Evolutionary conservation across 2,888 invertebrate species (phyloP).

Genomic region (Argyresthia goedartella): DNA sequence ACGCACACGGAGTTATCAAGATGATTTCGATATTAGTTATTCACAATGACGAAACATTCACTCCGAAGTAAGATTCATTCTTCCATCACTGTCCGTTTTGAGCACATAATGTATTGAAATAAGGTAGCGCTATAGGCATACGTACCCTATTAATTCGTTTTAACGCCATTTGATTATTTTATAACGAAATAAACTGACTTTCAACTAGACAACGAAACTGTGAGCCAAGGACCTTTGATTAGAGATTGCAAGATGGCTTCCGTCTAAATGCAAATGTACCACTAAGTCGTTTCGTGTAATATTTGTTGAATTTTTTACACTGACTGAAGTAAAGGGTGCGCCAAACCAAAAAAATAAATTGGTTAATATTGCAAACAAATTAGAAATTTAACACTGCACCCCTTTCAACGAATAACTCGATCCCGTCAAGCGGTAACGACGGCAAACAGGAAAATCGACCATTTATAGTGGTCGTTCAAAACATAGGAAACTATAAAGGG

Average conservation of each 20-base stretch:
- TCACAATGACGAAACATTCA: slow-evolving; percentile 77
- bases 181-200: slow-evolving; percentile 81
- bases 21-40: slow-evolving; percentile 73
- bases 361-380: slow-evolving; percentile 60
- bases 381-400: slow-evolving; percentile 49
- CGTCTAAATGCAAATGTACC: slow-evolving; percentile 83
- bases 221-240: slow-evolving; percentile 88
- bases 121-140: slow-evolving; percentile 44
- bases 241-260: slow-evolving; percentile 90
- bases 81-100: slow-evolving; percentile 42
- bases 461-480: slow-evolving; percentile 53
- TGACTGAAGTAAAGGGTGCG: slow-evolving; percentile 40
- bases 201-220: slow-evolving; percentile 86
- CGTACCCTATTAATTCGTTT: slow-evolving; percentile 97
- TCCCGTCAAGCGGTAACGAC: slow-evolving; percentile 56
- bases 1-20: slow-evolving; percentile 63
- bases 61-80: slow-evolving; percentile 59
- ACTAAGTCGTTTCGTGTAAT: slow-evolving; percentile 74
- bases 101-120: slow-evolving; percentile 28
- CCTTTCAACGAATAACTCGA: slow-evolving; percentile 51
- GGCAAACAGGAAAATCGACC: slow-evolving; percentile 69
- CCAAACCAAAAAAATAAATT: slow-evolving; percentile 57
- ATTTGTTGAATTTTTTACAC: slow-evolving; percentile 38
- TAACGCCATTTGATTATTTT: slow-evolving; percentile 90
- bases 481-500: not conserved